These are phyloP conservation scores for Euleptes europaea DNA, from an alignment of 2,113 vertebrate species.

Conservation along the genomic window DNA sequence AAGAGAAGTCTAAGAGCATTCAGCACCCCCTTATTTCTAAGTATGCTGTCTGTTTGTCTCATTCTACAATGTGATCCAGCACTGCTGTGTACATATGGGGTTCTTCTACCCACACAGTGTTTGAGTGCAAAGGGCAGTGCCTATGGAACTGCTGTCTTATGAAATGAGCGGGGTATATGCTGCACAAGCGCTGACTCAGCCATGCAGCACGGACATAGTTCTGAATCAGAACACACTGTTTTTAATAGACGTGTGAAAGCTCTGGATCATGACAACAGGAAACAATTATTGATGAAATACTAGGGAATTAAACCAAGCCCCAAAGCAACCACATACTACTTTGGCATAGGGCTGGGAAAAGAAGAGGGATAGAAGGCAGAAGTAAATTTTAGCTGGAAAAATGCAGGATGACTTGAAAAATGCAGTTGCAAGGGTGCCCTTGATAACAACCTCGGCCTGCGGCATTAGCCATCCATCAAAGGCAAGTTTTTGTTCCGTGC, in stretches of 20 bases:
- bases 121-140: not conserved
- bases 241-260: not conserved
- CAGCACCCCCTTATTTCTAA: not conserved
- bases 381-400: not conserved
- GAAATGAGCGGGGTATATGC: not conserved
- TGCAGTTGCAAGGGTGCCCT: not conserved
- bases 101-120: not conserved
- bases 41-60: not conserved
- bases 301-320: not conserved
- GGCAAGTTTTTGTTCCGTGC: not conserved
- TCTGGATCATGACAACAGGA: not conserved
- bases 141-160: not conserved
- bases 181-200: not conserved
- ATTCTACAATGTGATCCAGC: not conserved
- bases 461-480: not conserved
- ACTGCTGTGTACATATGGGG: not conserved
- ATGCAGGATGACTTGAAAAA: not conserved
- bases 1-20: not conserved
- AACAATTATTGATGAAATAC: not conserved
- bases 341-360: not conserved
- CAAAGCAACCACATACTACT: not conserved
- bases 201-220: not conserved
- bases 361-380: not conserved
- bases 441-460: not conserved
- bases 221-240: not conserved